These are phyloP conservation scores for Cherax destructor DNA, from an alignment of 1,140 invertebrate species.

Conservation along the genomic window DNA sequence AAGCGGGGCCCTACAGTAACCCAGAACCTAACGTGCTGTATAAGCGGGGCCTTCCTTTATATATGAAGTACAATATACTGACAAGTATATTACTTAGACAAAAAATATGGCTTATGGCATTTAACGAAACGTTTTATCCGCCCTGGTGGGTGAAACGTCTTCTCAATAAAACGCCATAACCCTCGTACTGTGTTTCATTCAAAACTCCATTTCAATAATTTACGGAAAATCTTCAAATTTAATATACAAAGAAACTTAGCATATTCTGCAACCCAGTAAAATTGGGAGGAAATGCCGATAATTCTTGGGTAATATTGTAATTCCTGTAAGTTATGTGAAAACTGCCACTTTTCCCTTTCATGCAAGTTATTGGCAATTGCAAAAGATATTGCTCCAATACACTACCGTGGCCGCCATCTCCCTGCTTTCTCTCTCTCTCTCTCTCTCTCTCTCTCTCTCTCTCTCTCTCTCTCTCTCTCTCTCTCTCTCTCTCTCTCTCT, in stretches of 20 bases:
- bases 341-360: background rate
- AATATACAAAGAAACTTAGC: background rate
- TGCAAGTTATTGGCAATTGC: background rate
- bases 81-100: too few relatives aligned
- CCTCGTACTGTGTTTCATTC: too few relatives aligned
- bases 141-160: too few relatives aligned
- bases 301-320: background rate
- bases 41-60: too few relatives aligned
- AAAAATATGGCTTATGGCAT: too few relatives aligned
- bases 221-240: background rate
- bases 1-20: too few relatives aligned
- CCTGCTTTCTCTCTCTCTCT: background rate
- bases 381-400: background rate
- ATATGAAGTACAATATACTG: too few relatives aligned
- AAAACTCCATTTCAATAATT: too few relatives aligned
- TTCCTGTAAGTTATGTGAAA: background rate
- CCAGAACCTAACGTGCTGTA: too few relatives aligned
- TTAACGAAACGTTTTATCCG: too few relatives aligned
- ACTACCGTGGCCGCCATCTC: background rate
- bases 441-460: background rate
- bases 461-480: conserved; percentile 15
- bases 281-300: background rate
- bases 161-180: too few relatives aligned
- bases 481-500: too few relatives aligned
- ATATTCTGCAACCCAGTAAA: background rate